Evolutionary conservation across 1,140 invertebrate species (phyloP).

Genomic region (Hetaerina americana): DNA sequence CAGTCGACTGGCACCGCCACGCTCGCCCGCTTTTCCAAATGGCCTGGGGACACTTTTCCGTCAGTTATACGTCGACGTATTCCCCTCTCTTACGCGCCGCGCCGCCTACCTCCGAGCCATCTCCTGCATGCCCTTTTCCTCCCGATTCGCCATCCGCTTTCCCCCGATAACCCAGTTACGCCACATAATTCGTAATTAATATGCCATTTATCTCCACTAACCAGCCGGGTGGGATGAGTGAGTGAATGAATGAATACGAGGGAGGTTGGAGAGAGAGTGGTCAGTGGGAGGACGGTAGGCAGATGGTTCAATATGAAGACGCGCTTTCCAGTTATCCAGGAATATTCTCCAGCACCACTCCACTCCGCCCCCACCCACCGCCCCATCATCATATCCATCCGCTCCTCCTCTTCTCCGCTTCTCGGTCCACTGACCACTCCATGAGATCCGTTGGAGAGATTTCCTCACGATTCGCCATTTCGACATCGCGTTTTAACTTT

Average conservation of each 20-base stretch:
- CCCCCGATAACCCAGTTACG: not conserved
- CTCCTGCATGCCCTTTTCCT: not conserved
- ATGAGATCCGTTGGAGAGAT: no score
- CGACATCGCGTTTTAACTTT: no score
- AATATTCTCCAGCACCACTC: not conserved
- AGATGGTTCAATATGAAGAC: not conserved
- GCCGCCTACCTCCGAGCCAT: not conserved
- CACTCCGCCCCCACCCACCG: not conserved
- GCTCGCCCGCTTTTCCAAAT: no score
- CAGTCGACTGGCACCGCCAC: no score
- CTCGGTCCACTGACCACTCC: no score
- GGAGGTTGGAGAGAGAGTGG: not conserved
- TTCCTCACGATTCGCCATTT: no score
- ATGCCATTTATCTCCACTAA: not conserved
- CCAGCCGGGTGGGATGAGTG: not conserved
- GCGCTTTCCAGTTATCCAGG: not conserved
- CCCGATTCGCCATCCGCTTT: not conserved
- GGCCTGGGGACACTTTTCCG: no score
- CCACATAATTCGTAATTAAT: not conserved
- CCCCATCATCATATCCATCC: not conserved
- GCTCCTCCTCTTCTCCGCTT: no score
- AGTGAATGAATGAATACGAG: not conserved
- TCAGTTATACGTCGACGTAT: no score
- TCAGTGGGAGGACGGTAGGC: not conserved
- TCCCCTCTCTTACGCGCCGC: no score